A percentile compares a stretch with the other conserved stretches of the same genome.
Conservation (phyloP, 2,888 invertebrate genomes). For the Zygaena filipendulae region DNA sequence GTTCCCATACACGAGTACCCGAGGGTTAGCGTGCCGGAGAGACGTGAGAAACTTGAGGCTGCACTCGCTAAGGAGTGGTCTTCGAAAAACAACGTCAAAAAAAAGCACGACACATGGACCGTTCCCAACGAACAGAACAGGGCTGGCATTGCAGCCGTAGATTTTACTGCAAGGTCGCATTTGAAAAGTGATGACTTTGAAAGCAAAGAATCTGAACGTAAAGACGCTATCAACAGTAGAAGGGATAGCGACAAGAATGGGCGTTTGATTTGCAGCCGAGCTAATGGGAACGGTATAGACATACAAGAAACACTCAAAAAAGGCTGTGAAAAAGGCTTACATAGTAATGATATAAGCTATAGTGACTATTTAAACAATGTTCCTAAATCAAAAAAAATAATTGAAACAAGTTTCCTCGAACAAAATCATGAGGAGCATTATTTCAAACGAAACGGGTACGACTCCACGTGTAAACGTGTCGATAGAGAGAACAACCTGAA, state of each 20-base stretch:
- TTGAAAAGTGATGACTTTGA: conserved; percentile 48
- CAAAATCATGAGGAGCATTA: conserved; percentile 56
- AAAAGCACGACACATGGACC: conserved; percentile 59
- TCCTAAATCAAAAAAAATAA: conserved; percentile 65
- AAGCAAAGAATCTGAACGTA: conserved; percentile 46
- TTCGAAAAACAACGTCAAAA: conserved; percentile 51
- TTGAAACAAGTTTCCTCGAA: conserved; percentile 61
- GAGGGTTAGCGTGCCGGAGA: conserved; percentile 65
- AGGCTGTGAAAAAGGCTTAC: conserved; percentile 65
- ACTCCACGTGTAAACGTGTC: conserved; percentile 43
- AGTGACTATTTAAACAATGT: conserved; percentile 61
- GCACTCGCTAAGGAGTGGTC: conserved; percentile 63
- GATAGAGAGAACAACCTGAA: conserved; percentile 57
- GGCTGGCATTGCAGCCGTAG: conserved; percentile 40
- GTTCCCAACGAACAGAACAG: conserved; percentile 47
- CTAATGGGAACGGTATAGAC: conserved; percentile 51
- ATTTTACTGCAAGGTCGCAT: conserved; percentile 41
- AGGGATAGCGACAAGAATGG: conserved; percentile 40
- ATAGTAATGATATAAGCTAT: conserved; percentile 56
- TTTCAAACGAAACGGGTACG: conserved; percentile 56
- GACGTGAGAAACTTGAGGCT: conserved; percentile 61
- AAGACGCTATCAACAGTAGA: conserved; percentile 38
- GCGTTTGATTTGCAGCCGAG: conserved; percentile 44
- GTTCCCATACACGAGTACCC: conserved; percentile 72
- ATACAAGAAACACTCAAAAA: conserved; percentile 61